A percentile compares a stretch with the other conserved stretches of the same genome.
These are phyloP conservation scores for Hydrolagus affinis DNA, from an alignment of 2,113 vertebrate genomes.

Conservation along the genomic window DNA sequence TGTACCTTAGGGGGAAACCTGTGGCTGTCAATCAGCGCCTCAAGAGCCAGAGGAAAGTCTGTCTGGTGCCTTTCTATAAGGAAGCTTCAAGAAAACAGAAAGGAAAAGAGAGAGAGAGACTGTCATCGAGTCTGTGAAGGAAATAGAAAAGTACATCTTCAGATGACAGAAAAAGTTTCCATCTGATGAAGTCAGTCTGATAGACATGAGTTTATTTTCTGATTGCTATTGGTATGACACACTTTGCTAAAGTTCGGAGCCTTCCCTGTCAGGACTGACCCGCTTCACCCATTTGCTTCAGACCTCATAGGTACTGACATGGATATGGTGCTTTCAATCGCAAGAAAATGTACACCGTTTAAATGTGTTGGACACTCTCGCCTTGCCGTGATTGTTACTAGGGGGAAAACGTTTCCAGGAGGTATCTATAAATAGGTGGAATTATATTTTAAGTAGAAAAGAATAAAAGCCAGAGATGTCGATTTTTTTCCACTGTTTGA, in stretches of 20 bases:
- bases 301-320: not conserved
- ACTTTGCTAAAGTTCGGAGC: not conserved
- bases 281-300: no score
- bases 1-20: slow-evolving; percentile 44
- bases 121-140: not conserved
- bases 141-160: slow-evolving; percentile 9
- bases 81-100: no score
- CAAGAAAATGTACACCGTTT: not conserved
- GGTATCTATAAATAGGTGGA: not conserved
- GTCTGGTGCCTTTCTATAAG: not conserved
- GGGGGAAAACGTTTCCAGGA: not conserved
- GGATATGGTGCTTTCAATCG: not conserved
- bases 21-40: slow-evolving; percentile 38
- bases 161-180: not conserved
- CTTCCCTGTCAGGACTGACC: not conserved
- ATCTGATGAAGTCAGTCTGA: not conserved
- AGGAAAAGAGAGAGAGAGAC: not conserved
- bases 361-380: not conserved
- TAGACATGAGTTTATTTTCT: not conserved
- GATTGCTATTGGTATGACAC: not conserved
- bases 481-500: no score
- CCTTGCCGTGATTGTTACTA: no score
- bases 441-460: not conserved
- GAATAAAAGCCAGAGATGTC: no score
- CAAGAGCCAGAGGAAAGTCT: slow-evolving; percentile 20